phyloP scores from a whole-genome alignment of 2,888 invertebrate genomes.

The Amblyjoppa fuscipennis region DNA sequence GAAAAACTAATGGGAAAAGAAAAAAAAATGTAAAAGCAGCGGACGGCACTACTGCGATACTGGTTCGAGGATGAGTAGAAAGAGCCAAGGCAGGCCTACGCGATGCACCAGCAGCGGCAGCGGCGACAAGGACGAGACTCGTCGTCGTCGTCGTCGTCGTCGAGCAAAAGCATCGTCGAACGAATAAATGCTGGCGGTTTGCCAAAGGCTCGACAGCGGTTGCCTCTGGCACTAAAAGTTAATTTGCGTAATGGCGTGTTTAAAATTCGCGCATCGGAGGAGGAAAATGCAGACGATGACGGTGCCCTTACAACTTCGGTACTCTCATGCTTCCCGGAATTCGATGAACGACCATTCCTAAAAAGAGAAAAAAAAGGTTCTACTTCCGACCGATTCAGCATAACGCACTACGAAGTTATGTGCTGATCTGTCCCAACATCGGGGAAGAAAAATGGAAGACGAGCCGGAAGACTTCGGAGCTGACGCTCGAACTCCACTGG shows the following conservation, averaged over 20 bases:
- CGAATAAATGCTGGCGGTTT: conserved; percentile 74
- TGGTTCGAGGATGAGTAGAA: conserved; percentile 30
- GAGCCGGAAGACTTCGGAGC: neutral
- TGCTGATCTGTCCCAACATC: conserved; percentile 1
- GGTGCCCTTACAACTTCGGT: neutral
- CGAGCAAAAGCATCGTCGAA: conserved; percentile 71
- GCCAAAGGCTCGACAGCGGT: conserved; percentile 72
- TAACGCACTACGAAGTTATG: conserved; percentile 3
- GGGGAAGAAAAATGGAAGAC: neutral
- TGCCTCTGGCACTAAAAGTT: conserved; percentile 80
- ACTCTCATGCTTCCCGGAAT: neutral
- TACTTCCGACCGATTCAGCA: neutral
- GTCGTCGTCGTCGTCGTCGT: conserved; percentile 34
- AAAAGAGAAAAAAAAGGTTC: neutral
- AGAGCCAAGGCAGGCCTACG: conserved; percentile 18
- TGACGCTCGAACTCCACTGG: conserved; percentile 3
- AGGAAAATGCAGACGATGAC: conserved; percentile 18
- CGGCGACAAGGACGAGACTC: conserved; percentile 41
- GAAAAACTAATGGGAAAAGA: neutral
- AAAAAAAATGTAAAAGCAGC: conserved; percentile 25
- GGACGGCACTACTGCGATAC: conserved; percentile 11
- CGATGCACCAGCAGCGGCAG: neutral
- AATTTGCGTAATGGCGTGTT: conserved; percentile 83
- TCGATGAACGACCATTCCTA: neutral
- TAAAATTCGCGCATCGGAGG: conserved; percentile 75